Base-by-base conservation (phyloP, 2,113 vertebrate species). In the Sander vitreus region DNA sequence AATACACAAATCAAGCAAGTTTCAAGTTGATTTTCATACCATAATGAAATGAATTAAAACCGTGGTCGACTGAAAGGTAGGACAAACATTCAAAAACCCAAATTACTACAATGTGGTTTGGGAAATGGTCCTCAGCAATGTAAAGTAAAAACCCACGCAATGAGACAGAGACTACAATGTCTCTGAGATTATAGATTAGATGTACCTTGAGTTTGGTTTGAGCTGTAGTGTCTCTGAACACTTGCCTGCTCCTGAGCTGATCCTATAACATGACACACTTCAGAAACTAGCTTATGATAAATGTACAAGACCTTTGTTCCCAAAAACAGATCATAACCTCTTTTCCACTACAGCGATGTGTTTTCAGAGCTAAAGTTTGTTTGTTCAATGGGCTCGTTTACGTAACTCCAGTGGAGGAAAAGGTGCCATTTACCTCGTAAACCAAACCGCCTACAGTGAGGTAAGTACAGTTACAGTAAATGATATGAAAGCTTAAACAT, bases 401-500 rank as follows among this genome's bases (percentile, higher is more conserved):
- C 33, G 6, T 82, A 73, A 64, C 30, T 76, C 21, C 23, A 55
- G 70, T 0, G 25, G n/a, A 76, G 51, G 53, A 60, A 60, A 65
- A 75, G 27, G 43, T 43, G 14, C 23, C 33, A 58, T 81, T 88
- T 71, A 55, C 54, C 47, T 23, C 2, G 14, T 19, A 47, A n/a
- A 60, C 16, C 12, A n/a, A 78, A 50, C 63, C n/a, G 59, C 47
- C 58, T 70, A 27, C 76, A 55, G 72, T 12, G 33, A 73, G 47
- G 14, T 55, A 66, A 80, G 50, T 66, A 23, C 83, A 84, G 77
- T 63, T 67, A 76, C 58, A 82, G 72, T 68, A 78, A 84, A 89
- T 80, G 36, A 85, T 78, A 80, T 54, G 69, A 63, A 73, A 53
- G 79, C 82, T 78, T 73, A 85, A 80, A n/a, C 54, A 77, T 53